Evolutionary conservation across 2,113 vertebrate species (phyloP).

Genomic region (Eulemur rufifrons): DNA sequence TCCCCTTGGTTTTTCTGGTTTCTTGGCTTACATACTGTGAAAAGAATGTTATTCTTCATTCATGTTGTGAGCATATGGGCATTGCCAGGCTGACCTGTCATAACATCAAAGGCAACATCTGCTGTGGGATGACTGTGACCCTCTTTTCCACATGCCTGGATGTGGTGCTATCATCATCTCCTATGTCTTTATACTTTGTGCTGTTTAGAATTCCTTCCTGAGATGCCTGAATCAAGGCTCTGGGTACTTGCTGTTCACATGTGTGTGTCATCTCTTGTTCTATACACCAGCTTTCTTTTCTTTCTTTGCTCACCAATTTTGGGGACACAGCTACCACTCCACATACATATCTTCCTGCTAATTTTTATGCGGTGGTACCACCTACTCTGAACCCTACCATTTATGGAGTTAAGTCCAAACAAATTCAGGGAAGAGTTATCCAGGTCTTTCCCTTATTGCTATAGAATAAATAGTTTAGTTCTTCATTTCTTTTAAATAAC

Average conservation of each 20-base stretch:
- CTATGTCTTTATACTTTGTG: conserved; percentile 36
- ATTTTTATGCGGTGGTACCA: conserved; percentile 59
- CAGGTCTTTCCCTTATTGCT: conserved; percentile 26
- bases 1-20: conserved; percentile 53
- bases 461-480: neutral
- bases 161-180: conserved; percentile 45
- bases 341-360: conserved; percentile 43
- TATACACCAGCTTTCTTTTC: conserved; percentile 56
- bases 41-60: conserved; percentile 50
- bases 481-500: neutral
- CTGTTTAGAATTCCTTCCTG: conserved; percentile 47
- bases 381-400: conserved; percentile 62
- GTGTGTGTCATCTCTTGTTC: conserved; percentile 57
- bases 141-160: conserved; percentile 35
- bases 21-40: conserved; percentile 45
- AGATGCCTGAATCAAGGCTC: conserved; percentile 22
- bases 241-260: conserved; percentile 62
- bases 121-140: conserved; percentile 44
- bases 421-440: conserved; percentile 50
- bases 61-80: conserved; percentile 71
- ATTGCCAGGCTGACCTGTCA: conserved; percentile 61
- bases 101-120: conserved; percentile 61
- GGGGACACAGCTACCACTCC: neutral
- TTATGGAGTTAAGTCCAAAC: conserved; percentile 57
- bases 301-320: conserved; percentile 36